Conservation (phyloP, 2,888 invertebrate genomes). For the Eretmocerus hayati region DNA sequence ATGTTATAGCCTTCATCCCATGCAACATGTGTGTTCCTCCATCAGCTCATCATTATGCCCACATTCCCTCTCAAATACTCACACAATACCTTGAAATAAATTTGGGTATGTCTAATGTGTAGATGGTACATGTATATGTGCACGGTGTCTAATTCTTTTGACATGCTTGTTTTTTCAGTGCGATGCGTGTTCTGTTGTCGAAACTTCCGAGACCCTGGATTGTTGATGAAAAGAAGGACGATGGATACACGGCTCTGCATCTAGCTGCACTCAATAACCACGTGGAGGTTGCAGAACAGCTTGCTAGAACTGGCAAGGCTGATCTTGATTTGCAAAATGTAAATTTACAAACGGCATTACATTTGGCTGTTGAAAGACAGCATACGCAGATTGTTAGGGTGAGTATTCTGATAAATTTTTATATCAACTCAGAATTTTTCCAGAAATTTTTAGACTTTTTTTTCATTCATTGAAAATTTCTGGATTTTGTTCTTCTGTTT, state of each 20-base stretch:
- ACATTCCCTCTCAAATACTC: too few species aligned
- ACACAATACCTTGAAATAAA: too few species aligned
- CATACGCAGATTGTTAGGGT: constrained; percentile 95
- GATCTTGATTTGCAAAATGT: constrained; percentile 95
- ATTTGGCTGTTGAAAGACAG: constrained; percentile 92
- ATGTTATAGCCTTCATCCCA: too few species aligned
- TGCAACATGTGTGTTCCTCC: too few species aligned
- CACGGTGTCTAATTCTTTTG: background rate
- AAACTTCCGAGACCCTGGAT: constrained; percentile 94
- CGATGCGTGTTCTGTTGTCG: constrained; percentile 89
- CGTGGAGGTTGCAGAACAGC: constrained; percentile 87
- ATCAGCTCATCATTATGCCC: too few species aligned
- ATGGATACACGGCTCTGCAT: constrained; percentile 94
- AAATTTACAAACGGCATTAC: constrained; percentile 86
- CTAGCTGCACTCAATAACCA: constrained; percentile 95
- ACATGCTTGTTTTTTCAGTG: constrained; percentile 58
- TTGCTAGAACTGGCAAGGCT: constrained; percentile 82
- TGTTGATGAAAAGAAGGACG: constrained; percentile 97
- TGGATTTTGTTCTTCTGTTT: too few species aligned
- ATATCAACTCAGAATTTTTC: too few species aligned
- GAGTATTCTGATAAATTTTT: too few species aligned
- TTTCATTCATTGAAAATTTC: too few species aligned
- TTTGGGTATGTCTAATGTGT: too few species aligned
- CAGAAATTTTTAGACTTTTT: too few species aligned
- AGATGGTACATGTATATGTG: too few species aligned